Conservation (phyloP, 1,140 invertebrate species). For the Agrypnia vestita region DNA sequence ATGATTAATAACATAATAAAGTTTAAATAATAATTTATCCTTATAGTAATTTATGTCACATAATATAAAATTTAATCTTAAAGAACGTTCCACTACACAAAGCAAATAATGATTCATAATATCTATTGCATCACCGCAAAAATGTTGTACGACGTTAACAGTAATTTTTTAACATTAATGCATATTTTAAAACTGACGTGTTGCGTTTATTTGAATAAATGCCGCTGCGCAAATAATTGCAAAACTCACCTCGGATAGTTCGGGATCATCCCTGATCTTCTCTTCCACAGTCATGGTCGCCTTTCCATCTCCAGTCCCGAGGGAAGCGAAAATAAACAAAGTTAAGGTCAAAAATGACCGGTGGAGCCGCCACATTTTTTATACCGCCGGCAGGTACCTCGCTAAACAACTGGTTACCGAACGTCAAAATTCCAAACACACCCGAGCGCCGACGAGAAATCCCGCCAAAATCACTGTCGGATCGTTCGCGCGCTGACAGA, state of each 20-base stretch:
- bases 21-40: too few species aligned
- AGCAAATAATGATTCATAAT: too few species aligned
- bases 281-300: slow-evolving; percentile 51
- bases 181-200: too few species aligned
- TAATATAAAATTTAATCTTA: too few species aligned
- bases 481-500: background rate
- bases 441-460: slow-evolving; percentile 19
- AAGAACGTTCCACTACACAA: too few species aligned
- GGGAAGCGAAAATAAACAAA: slow-evolving; percentile 43
- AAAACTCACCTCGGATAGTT: slow-evolving; percentile 57
- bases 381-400: slow-evolving; percentile 34
- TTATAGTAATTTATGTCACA: too few species aligned
- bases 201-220: too few species aligned
- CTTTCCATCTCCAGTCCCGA: slow-evolving; percentile 40
- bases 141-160: too few species aligned
- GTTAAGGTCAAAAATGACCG: slow-evolving; percentile 42
- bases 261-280: slow-evolving; percentile 57
- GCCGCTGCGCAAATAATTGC: too few species aligned
- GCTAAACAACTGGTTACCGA: slow-evolving; percentile 10
- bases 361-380: slow-evolving; percentile 45
- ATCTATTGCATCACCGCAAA: too few species aligned
- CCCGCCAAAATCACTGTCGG: slow-evolving; percentile 26
- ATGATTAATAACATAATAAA: too few species aligned
- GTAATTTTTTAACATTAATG: too few species aligned
- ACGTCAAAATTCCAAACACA: slow-evolving; percentile 48